These are phyloP conservation scores for Cryptophagus acutangulus DNA, from an alignment of 2,888 invertebrate species.

Conservation along the genomic window DNA sequence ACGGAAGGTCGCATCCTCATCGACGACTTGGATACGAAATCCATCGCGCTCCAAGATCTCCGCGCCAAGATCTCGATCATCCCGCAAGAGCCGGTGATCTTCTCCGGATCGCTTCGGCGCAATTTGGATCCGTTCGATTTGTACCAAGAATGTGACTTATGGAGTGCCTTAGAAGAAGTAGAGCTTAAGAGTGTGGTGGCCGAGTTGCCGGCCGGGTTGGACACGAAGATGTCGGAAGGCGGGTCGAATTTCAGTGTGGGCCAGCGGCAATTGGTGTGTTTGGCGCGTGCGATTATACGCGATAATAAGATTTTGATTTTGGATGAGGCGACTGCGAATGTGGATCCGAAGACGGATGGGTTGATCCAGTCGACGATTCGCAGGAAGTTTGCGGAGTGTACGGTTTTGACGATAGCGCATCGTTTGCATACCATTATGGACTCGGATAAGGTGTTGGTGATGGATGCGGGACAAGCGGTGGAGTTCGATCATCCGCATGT, in stretches of 20 bases:
- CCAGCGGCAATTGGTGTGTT: constrained; percentile 79
- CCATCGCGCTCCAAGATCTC: constrained; percentile 69
- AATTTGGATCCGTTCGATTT: constrained; percentile 80
- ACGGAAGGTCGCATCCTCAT: constrained; percentile 71
- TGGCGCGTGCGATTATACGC: constrained; percentile 78
- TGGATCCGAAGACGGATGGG: constrained; percentile 77
- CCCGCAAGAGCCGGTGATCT: constrained; percentile 77
- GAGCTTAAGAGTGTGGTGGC: constrained; percentile 50
- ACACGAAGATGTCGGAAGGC: constrained; percentile 64
- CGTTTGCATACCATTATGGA: constrained; percentile 81
- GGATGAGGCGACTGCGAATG: constrained; percentile 89
- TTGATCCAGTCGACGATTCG: constrained; percentile 74
- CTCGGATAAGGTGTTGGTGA: constrained; percentile 72
- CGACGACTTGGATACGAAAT: constrained; percentile 66
- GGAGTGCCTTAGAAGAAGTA: constrained; percentile 67
- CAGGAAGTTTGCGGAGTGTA: constrained; percentile 67
- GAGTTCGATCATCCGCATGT: constrained; percentile 75
- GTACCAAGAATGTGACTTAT: constrained; percentile 65
- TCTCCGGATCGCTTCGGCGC: constrained; percentile 74
- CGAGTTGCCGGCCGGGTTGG: constrained; percentile 67
- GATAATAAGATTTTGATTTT: constrained; percentile 75
- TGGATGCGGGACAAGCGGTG: constrained; percentile 68
- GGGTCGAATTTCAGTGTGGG: constrained; percentile 83
- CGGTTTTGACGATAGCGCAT: constrained; percentile 79
- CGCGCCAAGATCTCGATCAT: constrained; percentile 78